Evolutionary conservation across 2,888 invertebrate species (phyloP), one percentile per base, ranked within the genome.

Genomic region (Drosophila mulleri): DNA sequence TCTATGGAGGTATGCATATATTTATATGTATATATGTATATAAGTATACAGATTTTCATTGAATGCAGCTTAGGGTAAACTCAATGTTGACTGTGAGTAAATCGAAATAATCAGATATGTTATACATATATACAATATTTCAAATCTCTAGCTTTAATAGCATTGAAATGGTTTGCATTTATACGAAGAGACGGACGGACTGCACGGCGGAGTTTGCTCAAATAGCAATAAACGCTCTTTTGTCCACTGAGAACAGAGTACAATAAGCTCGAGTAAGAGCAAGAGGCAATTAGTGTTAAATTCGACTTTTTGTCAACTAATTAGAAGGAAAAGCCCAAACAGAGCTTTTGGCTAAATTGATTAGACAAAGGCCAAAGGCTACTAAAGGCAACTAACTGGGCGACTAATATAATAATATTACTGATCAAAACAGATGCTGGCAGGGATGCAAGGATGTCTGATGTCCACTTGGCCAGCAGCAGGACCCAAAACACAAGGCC

Each of bases 261-360:
- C 14, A 14, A 37, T 37, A 37, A 18, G 3, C 42, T 20, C 35
- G 0, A 44, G 1, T 12, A 62, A 61, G 60, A 64, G 14, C 14
- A 18, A 20, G 35, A 18, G 18, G 59, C 67, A 74, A 78, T 80
- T 82, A 82, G 72, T 82, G 82, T 74, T 81, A 68, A 69, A 71
- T 79, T 71, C 68, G 68, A 79, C 61, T 78, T 78, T 80, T 74
- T 84, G 80, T 80, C 67, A 75, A 68, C 70, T 78, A 87, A 87
- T 87, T 84, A 80, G 84, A 70, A 68, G 75, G 47, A 68, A 67
- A 59, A 53, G 29, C 41, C 44, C 14, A 26, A 65, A 39, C 23
- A 12, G 18, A 42, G 45, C 16, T 42, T 52, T 57, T 41, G 50
- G 57, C 56, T 69, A 67, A 74, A 66, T 84, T 84, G 76, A 87